These are phyloP conservation scores for Euschistus heros DNA, from an alignment of 1,140 invertebrate genomes.

Conservation along the genomic window DNA sequence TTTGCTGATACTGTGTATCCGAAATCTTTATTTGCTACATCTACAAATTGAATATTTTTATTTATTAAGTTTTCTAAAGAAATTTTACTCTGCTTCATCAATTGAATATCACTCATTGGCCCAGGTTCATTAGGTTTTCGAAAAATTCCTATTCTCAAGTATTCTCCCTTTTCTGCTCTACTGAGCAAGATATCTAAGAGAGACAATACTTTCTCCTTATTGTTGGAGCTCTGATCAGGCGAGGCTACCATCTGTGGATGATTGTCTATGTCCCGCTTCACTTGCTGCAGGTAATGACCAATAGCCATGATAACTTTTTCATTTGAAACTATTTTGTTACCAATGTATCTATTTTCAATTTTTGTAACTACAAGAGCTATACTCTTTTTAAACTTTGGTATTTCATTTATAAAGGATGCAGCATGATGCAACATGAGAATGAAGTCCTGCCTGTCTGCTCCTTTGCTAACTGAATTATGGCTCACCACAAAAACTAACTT, in stretches of 20 bases:
- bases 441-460: constrained; percentile 26
- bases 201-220: neutral
- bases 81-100: neutral
- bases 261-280: neutral
- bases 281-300: neutral
- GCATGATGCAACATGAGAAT: constrained; percentile 19
- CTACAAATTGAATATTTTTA: neutral
- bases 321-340: neutral
- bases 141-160: neutral
- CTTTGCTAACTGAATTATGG: constrained; percentile 23
- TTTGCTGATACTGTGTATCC: constrained; percentile 24
- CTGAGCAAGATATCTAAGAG: neutral
- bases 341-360: constrained; percentile 19
- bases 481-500: constrained; percentile 28
- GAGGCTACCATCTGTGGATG: neutral
- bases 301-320: neutral
- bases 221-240: neutral
- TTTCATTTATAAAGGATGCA: constrained; percentile 20
- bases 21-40: constrained; percentile 13
- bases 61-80: neutral
- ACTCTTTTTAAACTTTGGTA: constrained; percentile 21
- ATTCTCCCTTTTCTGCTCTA: neutral
- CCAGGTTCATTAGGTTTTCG: neutral
- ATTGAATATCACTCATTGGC: neutral
- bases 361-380: constrained; percentile 28